Conservation (phyloP, 2,888 invertebrate genomes). For the Noctua pronuba region DNA sequence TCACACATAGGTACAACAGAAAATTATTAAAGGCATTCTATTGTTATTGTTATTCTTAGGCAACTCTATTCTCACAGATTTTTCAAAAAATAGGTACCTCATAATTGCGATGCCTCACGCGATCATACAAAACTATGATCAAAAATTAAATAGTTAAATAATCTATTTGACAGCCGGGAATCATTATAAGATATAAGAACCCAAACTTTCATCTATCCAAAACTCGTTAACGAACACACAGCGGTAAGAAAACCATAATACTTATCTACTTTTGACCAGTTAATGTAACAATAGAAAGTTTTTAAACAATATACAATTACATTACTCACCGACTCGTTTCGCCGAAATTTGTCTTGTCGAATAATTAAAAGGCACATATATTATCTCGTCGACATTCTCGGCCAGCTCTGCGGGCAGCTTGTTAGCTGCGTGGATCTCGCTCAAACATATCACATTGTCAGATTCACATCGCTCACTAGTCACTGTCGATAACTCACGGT, state of each 20-base stretch:
- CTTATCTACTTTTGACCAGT: conserved; percentile 29
- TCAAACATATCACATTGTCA: conserved; percentile 90
- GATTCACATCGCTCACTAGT: conserved; percentile 84
- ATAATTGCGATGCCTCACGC: not conserved
- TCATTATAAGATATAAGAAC: not conserved
- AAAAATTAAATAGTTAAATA: conserved; percentile 14
- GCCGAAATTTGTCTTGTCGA: conserved; percentile 86
- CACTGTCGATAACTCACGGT: conserved; percentile 84
- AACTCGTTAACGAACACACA: conserved; percentile 30
- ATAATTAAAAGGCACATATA: conserved; percentile 93
- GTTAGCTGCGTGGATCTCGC: conserved; percentile 89
- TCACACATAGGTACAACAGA: conserved; percentile 1
- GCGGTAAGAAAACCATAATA: conserved; percentile 27
- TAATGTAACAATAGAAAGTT: conserved; percentile 62
- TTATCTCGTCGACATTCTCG: conserved; percentile 87
- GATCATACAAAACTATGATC: not conserved
- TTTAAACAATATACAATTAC: conserved; percentile 57
- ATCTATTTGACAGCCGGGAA: not conserved
- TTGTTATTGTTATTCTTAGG: not conserved
- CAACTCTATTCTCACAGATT: not conserved
- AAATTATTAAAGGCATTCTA: not conserved
- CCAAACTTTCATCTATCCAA: conserved; percentile 34
- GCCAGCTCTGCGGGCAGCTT: conserved; percentile 89
- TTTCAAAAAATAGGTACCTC: not conserved
- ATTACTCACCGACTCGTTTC: conserved; percentile 86